Evolutionary conservation across 1,140 invertebrate genomes (phyloP), one percentile per base, ranked within the genome.

Genomic region (Ips typographus): DNA sequence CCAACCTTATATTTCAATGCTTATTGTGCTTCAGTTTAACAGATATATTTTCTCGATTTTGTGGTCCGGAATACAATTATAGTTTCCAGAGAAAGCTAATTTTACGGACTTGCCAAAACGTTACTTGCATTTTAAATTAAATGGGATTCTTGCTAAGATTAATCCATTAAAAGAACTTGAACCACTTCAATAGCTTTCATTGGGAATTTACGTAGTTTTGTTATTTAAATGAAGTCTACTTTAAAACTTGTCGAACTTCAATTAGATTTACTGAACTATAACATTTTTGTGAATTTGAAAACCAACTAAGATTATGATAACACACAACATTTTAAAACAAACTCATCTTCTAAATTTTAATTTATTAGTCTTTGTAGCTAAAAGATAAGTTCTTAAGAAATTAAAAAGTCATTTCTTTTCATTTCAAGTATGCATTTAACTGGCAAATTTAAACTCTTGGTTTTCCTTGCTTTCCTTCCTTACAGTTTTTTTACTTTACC

Each of bases 381-480:
- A 40, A 40, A 49, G 41, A 47, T 47, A 61, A 61, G 22, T 61
- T 40, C 22, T 40, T 38, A 43, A 61, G 47, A 61, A 61, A 61
- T 61, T 61, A 61, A 61, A 61, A 61, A 61, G 59, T 39, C 44
- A 61, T 61, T 61, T 61, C 59, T 61, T 61, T 61, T 39, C 22
- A 22, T 22, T 61, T 47, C 36, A 37, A 58, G 56, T 5, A 6
- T 8, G 8, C 38, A 42, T 22, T 22, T 40, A 36, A 58, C 40
- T 22, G 38, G 22, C 42, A 37, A 61, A 49, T 47, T 61, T 61
- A 61, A 49, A 44, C 6, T 61, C 59, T 61, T 59, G 40, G 59
- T 61, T 47, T 61, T 5, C 42, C 44, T 61, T 61, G 47, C 59
- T 22, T 61, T 61, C 4, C 44, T 61, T 61, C 8, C 39, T 55